These are phyloP conservation scores for Ophion ventricosus DNA, from an alignment of 2,888 invertebrate genomes.

Conservation along the genomic window DNA sequence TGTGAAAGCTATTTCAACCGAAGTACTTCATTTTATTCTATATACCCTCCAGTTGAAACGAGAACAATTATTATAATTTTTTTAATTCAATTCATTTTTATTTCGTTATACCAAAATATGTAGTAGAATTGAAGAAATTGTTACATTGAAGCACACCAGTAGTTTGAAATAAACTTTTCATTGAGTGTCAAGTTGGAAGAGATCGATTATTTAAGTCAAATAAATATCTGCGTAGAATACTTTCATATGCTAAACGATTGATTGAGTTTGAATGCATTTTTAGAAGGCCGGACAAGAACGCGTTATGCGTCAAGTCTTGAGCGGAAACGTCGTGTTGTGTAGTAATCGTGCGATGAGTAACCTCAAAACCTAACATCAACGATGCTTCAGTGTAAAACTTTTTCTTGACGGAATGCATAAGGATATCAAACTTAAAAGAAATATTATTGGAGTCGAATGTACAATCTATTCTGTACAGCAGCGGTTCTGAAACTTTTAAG, in stretches of 20 bases:
- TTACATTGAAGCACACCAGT: background rate
- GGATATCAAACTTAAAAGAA: too few relatives aligned
- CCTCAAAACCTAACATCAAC: too few relatives aligned
- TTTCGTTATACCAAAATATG: background rate
- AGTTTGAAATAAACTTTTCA: background rate
- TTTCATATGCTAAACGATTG: background rate
- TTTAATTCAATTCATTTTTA: background rate
- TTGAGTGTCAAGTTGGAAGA: background rate
- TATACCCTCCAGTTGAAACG: background rate
- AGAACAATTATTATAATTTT: background rate
- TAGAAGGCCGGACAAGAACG: background rate
- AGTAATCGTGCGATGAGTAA: too few relatives aligned
- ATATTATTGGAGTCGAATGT: too few relatives aligned
- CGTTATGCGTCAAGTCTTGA: too few relatives aligned
- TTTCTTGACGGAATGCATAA: too few relatives aligned
- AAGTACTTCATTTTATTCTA: background rate
- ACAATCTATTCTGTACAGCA: too few relatives aligned
- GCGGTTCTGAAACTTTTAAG: too few relatives aligned
- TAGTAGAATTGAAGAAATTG: background rate
- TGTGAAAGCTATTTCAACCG: background rate
- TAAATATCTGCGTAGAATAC: background rate
- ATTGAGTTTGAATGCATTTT: background rate
- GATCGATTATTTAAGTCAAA: background rate
- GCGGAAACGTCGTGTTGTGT: too few relatives aligned
- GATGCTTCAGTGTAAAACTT: too few relatives aligned